These are phyloP conservation scores for Ormyrus pomaceus DNA, from an alignment of 2,888 invertebrate genomes.

Conservation along the genomic window DNA sequence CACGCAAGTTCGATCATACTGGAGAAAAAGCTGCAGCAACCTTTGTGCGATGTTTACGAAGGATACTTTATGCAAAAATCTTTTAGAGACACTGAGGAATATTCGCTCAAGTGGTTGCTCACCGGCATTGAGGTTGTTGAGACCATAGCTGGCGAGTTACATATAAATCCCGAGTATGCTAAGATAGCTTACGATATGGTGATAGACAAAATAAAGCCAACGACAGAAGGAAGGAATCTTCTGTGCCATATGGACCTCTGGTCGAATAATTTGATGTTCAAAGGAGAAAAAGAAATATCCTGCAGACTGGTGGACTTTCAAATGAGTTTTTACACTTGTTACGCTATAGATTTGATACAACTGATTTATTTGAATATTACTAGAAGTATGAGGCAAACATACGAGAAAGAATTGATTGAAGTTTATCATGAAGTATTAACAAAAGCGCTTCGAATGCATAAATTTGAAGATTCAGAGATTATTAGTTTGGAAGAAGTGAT, in stretches of 20 bases:
- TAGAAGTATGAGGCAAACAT: neutral
- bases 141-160: slow-evolving; percentile 4
- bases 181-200: neutral
- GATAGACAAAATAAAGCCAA: neutral
- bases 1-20: slow-evolving; percentile 66
- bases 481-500: slow-evolving; percentile 3
- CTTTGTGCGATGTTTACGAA: slow-evolving; percentile 4
- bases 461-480: neutral
- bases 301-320: slow-evolving; percentile 43
- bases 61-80: slow-evolving; percentile 17
- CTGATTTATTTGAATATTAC: slow-evolving; percentile 18
- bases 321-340: neutral
- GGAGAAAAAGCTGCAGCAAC: slow-evolving; percentile 55
- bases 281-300: neutral
- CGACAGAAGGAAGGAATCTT: slow-evolving; percentile 3
- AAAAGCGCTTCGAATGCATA: neutral
- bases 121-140: slow-evolving; percentile 27
- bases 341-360: slow-evolving; percentile 15
- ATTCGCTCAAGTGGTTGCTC: slow-evolving; percentile 20
- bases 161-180: neutral
- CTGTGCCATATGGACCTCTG: slow-evolving; percentile 42
- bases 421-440: slow-evolving; percentile 15
- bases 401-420: slow-evolving; percentile 26
- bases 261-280: slow-evolving; percentile 49
- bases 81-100: neutral